Evolutionary conservation across 2,113 vertebrate species (phyloP), one percentile per base, ranked within the genome.

Genomic region (Oryzias woworae): DNA sequence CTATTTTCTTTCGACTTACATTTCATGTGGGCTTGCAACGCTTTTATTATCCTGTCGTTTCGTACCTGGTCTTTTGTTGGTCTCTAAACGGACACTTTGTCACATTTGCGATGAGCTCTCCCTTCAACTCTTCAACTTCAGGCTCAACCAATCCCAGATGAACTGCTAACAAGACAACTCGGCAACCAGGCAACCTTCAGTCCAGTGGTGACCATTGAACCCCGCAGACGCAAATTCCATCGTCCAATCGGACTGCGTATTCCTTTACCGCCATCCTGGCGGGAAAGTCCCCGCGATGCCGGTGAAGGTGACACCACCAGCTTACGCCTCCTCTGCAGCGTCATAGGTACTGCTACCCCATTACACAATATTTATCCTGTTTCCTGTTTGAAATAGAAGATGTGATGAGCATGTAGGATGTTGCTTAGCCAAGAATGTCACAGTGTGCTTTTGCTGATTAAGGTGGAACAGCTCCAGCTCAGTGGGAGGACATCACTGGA

Each of bases 401-500:
- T 36, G 8, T 36, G 36, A 36, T 8, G 36, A 36, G 36, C 12
- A 8, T 36, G 36, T 36, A 36, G 36, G 36, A 36, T 36, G 26
- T 45, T 28, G 42, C 48, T 17, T 4, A 51, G 52, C 16, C 28
- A 28, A 65, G 53, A 58, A 66, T 73, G 64, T 78, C 58, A 28
- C 5, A n/a, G 10, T 64, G 24, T 65, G 24, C 4, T 75, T 68
- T 14, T 65, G 47, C 3, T 59, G 44, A 58, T 53, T 55, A 69
- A 99, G 97, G 97, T 79, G 97, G 97, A 58, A 99, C 96, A 15
- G 95, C 94, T 15, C 92, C 95, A 53, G 96, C 97, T 59, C 96
- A 98, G 85, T 99, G 97, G 97, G 97, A 99, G 83, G 97, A 99
- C 68, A 99, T 99, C 78, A 99, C 96, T 0, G 97, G 97, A 75